Conservation (phyloP, 2,888 invertebrate genomes). For the Neoaliturus tenellus region DNA sequence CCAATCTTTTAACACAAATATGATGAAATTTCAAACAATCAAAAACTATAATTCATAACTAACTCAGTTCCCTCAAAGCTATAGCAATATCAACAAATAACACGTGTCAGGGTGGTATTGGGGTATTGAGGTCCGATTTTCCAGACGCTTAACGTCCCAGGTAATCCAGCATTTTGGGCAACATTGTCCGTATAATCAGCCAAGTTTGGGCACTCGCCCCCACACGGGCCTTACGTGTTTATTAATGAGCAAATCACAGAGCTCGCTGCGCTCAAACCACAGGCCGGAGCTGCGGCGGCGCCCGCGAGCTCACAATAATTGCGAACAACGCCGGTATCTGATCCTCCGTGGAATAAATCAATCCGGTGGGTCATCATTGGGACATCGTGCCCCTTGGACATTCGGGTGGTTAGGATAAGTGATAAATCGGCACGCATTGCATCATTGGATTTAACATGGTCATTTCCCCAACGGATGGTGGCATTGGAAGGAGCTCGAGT, state of each 20-base stretch:
- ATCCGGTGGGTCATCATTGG: constrained; percentile 6
- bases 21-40: too few species aligned
- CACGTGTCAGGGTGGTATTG: background rate
- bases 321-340: constrained; percentile 34
- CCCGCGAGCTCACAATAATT: constrained; percentile 8
- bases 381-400: background rate
- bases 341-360: constrained; percentile 15
- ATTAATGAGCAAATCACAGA: constrained; percentile 51
- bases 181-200: constrained; percentile 36
- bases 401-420: background rate
- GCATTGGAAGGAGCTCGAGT: too few species aligned
- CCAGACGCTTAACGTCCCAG: background rate
- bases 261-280: constrained; percentile 6
- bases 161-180: constrained; percentile 13
- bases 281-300: constrained; percentile 12
- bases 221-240: constrained; percentile 39
- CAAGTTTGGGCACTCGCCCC: background rate
- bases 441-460: too few species aligned
- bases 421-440: background rate
- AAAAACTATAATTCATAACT: constrained; percentile 12
- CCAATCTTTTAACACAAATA: too few species aligned
- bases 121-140: constrained; percentile 13
- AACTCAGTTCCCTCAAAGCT: too few species aligned
- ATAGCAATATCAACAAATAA: constrained; percentile 8
- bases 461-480: too few species aligned